Evolutionary conservation across 2,797 vertebrate genomes (phyloP).

Genomic region (Sylvilagus floridanus): DNA sequence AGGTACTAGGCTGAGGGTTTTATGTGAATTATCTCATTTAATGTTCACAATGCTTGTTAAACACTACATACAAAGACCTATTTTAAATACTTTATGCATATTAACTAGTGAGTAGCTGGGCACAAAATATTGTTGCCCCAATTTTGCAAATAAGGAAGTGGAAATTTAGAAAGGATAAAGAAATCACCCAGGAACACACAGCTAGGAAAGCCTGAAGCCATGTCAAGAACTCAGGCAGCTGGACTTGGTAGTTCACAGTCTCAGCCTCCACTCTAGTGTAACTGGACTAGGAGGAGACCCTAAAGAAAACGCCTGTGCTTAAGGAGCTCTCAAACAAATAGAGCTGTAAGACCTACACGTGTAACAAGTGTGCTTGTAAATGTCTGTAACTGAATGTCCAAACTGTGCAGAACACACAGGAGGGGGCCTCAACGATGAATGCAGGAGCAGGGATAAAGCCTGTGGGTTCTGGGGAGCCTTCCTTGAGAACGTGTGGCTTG

Average conservation of each 20-base stretch:
- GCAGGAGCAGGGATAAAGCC: background rate
- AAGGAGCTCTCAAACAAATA: background rate
- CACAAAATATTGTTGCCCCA: background rate
- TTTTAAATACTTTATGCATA: background rate
- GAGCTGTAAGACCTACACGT: background rate
- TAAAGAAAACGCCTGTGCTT: background rate
- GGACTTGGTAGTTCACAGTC: background rate
- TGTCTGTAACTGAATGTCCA: background rate
- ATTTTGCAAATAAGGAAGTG: conserved; percentile 19
- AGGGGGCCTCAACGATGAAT: background rate
- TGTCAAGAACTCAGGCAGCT: background rate
- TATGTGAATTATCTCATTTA: background rate
- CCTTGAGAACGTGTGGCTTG: background rate
- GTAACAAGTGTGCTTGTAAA: background rate
- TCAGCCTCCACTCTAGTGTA: background rate
- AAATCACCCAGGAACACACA: background rate
- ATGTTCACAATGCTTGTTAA: conserved; percentile 44
- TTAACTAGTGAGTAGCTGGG: background rate
- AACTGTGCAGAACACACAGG: background rate
- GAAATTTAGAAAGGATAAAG: conserved; percentile 1
- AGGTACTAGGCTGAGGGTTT: conserved; percentile 3
- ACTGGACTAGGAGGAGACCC: background rate
- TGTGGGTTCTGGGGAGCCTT: background rate
- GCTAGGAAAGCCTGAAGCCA: background rate
- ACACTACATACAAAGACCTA: background rate